Base-by-base conservation (phyloP, 2,888 invertebrate genomes). In the Napeogenes inachia region DNA sequence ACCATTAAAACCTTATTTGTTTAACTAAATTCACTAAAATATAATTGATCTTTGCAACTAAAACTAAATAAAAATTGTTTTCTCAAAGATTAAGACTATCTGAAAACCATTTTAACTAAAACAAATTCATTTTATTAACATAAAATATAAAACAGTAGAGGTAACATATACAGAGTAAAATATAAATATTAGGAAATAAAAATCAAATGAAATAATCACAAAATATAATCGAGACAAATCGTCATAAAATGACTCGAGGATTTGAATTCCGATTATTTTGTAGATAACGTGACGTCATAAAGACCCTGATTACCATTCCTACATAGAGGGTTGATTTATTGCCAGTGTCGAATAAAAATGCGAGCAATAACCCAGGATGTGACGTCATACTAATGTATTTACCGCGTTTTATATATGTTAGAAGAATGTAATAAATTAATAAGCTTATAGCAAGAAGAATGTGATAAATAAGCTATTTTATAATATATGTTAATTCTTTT, bases 281-380 rank as follows among this genome's bases (percentile, higher is more conserved):
- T 30, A 58, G 53, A 61, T 57, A 61, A 57, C 57, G 54, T 57
- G 57, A 54, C 33, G 45, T 56, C 61, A 45, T 54, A 60, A 21
- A 56, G 30, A 45, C 46, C 38, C 30, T 64, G 60, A 66, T 64
- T 62, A 66, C 53, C 61, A 54, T 64, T 64, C 50, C 57, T 54
- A 58, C 55, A 63, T 66, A 63, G 56, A 58, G 63, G 60, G 53
- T 55, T 66, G 67, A 69, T 69, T 69, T 69, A 69, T 69, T 63
- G 54, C 63, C 54, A 61, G 57, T 64, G 58, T 57, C 58, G 56
- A 58, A 59, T 66, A 67, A 64, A 66, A 64, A 69, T 59, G 60
- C 65, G 62, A 58, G 62, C 64, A 66, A 58, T 66, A 64, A 64
- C 62, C 56, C 42, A 56, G 58, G 58, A 66, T 53, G 61, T 53